Conservation (phyloP, 2,888 invertebrate genomes). For the Orthosia incerta region DNA sequence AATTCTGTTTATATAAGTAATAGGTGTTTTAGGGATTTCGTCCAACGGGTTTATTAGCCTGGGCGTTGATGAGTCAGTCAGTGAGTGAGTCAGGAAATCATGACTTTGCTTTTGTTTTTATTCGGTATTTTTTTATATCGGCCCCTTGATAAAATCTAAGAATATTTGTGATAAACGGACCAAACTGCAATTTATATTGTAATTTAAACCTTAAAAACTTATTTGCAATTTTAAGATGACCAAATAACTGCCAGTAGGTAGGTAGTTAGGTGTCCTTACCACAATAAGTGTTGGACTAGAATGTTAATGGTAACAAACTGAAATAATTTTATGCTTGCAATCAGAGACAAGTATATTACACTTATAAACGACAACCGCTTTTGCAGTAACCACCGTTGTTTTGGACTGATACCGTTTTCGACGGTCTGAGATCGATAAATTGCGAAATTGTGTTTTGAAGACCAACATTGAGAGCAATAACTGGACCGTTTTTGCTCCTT, state of each 20-base stretch:
- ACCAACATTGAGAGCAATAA: background rate
- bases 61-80: background rate
- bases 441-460: conserved; percentile 29
- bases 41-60: background rate
- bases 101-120: background rate
- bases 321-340: conserved; percentile 30
- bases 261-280: conserved; percentile 9
- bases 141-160: background rate
- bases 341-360: conserved; percentile 27
- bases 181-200: background rate
- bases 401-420: conserved; percentile 32
- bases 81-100: background rate
- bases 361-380: conserved; percentile 40
- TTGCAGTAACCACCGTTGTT: conserved; percentile 29
- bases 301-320: conserved; percentile 28
- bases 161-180: no score
- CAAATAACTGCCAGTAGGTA: conserved; percentile 6
- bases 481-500: conserved; percentile 7
- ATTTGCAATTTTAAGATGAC: background rate
- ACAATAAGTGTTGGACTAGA: conserved; percentile 32
- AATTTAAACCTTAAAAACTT: background rate
- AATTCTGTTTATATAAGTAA: no score
- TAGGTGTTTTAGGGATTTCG: no score
- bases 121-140: background rate
- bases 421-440: conserved; percentile 14